Evolutionary conservation across 2,888 invertebrate genomes (phyloP).

Genomic region (Blastobasis lacticolella): DNA sequence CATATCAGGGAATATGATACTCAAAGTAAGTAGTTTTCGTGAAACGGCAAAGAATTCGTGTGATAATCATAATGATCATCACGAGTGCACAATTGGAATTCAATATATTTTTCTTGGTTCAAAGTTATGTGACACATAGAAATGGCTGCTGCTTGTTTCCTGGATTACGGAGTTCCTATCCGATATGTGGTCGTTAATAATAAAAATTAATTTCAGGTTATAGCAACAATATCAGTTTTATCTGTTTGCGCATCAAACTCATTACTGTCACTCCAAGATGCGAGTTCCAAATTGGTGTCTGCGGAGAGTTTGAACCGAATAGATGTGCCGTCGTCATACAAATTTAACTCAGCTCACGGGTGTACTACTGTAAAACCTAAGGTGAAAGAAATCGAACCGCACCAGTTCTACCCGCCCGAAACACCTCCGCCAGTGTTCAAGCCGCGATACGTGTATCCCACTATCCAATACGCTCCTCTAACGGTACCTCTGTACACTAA

Average conservation of each 20-base stretch:
- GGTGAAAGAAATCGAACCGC: not conserved
- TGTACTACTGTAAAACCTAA: slow-evolving; percentile 16
- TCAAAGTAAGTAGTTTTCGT: slow-evolving; percentile 24
- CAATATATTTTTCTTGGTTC: not conserved
- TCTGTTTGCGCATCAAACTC: slow-evolving; percentile 14
- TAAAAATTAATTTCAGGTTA: slow-evolving; percentile 19
- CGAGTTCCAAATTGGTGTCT: slow-evolving; percentile 16
- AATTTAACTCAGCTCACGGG: slow-evolving; percentile 21
- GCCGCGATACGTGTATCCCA: not conserved
- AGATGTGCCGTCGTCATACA: slow-evolving; percentile 27
- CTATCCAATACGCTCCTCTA: slow-evolving; percentile 29
- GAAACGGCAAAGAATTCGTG: not conserved
- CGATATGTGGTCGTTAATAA: too few relatives aligned
- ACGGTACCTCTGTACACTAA: not conserved
- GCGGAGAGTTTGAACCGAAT: slow-evolving; percentile 24
- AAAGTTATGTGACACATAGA: not conserved
- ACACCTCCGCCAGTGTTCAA: not conserved
- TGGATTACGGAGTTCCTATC: too few relatives aligned
- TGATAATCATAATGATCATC: too few relatives aligned
- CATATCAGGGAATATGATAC: slow-evolving; percentile 21
- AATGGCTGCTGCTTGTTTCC: not conserved
- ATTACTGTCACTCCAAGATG: slow-evolving; percentile 1
- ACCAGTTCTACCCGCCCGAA: not conserved
- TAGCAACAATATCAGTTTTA: slow-evolving; percentile 15
- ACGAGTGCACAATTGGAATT: too few relatives aligned